Evolutionary conservation across 2,888 invertebrate species (phyloP).

Genomic region (Aethes cnicana): DNA sequence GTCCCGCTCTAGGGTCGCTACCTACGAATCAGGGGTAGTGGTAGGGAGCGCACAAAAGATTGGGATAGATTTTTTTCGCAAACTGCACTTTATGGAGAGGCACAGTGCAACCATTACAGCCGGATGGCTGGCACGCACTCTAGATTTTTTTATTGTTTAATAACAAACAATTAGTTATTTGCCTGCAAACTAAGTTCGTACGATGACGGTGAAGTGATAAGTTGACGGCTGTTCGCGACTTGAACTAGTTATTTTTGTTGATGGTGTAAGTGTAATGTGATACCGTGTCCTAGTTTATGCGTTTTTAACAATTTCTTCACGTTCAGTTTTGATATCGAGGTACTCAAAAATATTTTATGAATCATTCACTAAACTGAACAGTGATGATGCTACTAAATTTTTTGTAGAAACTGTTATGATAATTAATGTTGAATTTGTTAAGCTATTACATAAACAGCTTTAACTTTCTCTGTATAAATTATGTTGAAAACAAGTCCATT

Average conservation of each 20-base stretch:
- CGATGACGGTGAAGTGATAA: constrained; percentile 14
- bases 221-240: constrained; percentile 9
- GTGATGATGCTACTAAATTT: no score
- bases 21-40: constrained; percentile 71
- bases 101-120: constrained; percentile 56
- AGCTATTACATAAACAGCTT: no score
- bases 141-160: constrained; percentile 35
- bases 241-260: constrained; percentile 25
- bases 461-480: no score
- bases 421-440: no score
- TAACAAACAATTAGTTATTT: constrained; percentile 13
- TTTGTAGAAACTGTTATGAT: no score
- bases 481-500: no score
- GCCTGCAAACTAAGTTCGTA: constrained; percentile 6
- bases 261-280: constrained; percentile 24
- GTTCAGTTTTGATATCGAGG: neutral
- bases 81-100: constrained; percentile 68
- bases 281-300: constrained; percentile 11
- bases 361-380: neutral
- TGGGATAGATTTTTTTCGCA: constrained; percentile 77
- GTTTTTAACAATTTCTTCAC: neutral
- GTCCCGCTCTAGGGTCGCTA: constrained; percentile 60
- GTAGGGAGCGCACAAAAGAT: constrained; percentile 75
- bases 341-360: no score
- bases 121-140: constrained; percentile 34